A percentile compares a stretch with the other conserved stretches of the same genome.
Evolutionary conservation across 2,113 vertebrate genomes (phyloP).

Genomic region (Labrus mixtus): DNA sequence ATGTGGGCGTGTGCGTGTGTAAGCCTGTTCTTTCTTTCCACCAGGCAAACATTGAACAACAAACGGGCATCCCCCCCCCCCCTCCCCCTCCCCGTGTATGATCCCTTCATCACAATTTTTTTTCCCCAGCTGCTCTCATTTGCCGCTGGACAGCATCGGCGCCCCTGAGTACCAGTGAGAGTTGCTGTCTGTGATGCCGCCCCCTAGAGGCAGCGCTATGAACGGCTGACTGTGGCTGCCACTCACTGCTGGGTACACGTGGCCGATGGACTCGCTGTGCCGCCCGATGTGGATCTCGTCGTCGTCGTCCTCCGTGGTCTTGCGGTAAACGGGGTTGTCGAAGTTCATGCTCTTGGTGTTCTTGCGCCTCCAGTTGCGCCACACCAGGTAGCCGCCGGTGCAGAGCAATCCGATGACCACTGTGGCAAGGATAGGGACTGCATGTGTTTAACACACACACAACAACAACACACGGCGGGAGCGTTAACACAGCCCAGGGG

Average conservation of each 20-base stretch:
- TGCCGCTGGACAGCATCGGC: slow-evolving; percentile 79
- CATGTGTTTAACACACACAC: slow-evolving; percentile 87
- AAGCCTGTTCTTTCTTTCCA: slow-evolving; percentile 49
- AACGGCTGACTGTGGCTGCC: slow-evolving; percentile 81
- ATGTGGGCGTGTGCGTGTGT: slow-evolving; percentile 39
- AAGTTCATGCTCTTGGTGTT: slow-evolving; percentile 99
- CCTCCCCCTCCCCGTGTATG: slow-evolving; percentile 32
- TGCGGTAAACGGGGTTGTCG: slow-evolving; percentile 98
- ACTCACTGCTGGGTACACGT: slow-evolving; percentile 98
- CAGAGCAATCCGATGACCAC: slow-evolving; percentile 93
- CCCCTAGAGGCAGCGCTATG: slow-evolving; percentile 83
- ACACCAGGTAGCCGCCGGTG: slow-evolving; percentile 94
- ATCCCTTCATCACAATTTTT: slow-evolving; percentile 15
- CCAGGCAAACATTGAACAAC: slow-evolving; percentile 51
- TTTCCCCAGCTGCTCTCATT: slow-evolving; percentile 68
- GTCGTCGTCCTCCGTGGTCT: slow-evolving; percentile 96
- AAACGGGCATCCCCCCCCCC: slow-evolving; percentile 42
- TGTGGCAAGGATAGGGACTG: slow-evolving; percentile 89
- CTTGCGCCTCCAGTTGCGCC: slow-evolving; percentile 98
- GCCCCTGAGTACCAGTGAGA: slow-evolving; percentile 86
- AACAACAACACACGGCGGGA: slow-evolving; percentile 84
- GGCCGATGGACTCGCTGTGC: slow-evolving; percentile 91
- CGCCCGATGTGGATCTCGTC: slow-evolving; percentile 97
- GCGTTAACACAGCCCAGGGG: slow-evolving; percentile 86
- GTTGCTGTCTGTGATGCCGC: slow-evolving; percentile 81